phyloP scores from a whole-genome alignment of 2,888 invertebrate species.

The Chaetogeoica ovagalla region DNA sequence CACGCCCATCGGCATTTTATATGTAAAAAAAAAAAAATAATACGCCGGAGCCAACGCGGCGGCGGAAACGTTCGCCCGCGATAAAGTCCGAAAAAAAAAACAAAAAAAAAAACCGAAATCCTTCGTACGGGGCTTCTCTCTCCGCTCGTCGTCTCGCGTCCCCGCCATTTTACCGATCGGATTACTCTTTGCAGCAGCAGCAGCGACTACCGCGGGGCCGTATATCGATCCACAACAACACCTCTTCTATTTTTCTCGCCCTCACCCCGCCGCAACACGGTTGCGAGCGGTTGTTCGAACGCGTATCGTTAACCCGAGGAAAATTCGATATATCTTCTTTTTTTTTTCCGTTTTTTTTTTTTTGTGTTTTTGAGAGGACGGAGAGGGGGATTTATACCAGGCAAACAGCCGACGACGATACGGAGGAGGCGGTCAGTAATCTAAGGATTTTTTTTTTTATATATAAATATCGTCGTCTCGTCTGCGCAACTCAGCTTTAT shows the following conservation, averaged over 20 bases:
- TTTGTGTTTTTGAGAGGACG: too few relatives aligned
- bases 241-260: background rate
- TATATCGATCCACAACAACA: too few relatives aligned
- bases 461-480: too few relatives aligned
- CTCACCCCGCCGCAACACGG: too few relatives aligned
- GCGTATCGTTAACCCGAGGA: background rate
- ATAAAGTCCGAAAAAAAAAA: slow-evolving; percentile 28
- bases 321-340: slow-evolving; percentile 5
- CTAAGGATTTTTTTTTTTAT: too few relatives aligned
- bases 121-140: slow-evolving; percentile 15
- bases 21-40: too few relatives aligned
- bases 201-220: too few relatives aligned
- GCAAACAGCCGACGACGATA: too few relatives aligned
- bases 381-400: too few relatives aligned
- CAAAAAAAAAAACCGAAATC: slow-evolving; percentile 20
- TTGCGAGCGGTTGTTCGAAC: background rate
- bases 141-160: background rate
- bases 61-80: background rate
- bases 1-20: slow-evolving; percentile 18
- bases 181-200: slow-evolving; percentile 9
- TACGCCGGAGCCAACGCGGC: too few relatives aligned
- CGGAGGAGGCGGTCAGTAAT: too few relatives aligned
- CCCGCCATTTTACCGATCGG: slow-evolving; percentile 52
- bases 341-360: background rate
- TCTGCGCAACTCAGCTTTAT: too few relatives aligned